phyloP scores from a whole-genome alignment of 1,140 invertebrate genomes.

The Coenobita brevimanus region DNA sequence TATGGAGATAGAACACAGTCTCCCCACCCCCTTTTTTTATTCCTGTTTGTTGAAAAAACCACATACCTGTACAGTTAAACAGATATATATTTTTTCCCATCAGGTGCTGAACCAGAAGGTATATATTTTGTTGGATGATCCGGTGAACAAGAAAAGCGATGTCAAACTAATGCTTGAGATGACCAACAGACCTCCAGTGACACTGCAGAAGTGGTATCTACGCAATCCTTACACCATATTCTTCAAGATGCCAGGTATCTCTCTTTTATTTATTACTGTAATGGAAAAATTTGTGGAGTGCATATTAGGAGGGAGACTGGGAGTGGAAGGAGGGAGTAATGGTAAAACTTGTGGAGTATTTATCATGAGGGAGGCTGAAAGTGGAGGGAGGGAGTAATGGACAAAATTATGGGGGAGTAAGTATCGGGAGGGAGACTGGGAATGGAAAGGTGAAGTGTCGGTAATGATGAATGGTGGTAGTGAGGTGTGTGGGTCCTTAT shows the following conservation, averaged over 20 bases:
- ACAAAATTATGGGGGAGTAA: too few species aligned
- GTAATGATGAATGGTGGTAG: too few species aligned
- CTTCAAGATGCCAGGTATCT: slow-evolving; percentile 46
- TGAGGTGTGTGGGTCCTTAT: too few species aligned
- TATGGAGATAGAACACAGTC: too few species aligned
- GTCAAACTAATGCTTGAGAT: slow-evolving; percentile 30
- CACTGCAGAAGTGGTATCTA: slow-evolving; percentile 20
- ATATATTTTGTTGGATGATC: slow-evolving; percentile 27
- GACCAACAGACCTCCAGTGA: not conserved
- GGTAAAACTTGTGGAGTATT: too few species aligned
- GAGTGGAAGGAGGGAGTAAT: too few species aligned
- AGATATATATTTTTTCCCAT: not conserved
- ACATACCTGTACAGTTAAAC: not conserved
- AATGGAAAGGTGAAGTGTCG: too few species aligned
- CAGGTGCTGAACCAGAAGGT: slow-evolving; percentile 31
- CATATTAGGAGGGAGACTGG: too few species aligned
- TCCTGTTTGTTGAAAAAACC: not conserved
- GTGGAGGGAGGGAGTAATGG: too few species aligned
- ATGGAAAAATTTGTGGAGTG: not conserved
- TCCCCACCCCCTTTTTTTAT: not conserved
- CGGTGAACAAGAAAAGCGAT: not conserved
- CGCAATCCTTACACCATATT: slow-evolving; percentile 40
- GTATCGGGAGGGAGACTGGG: too few species aligned
- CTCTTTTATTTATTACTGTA: not conserved
- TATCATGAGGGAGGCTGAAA: too few species aligned